Evolutionary conservation across 2,113 vertebrate species (phyloP).

Genomic region (Bufo gargarizans): DNA sequence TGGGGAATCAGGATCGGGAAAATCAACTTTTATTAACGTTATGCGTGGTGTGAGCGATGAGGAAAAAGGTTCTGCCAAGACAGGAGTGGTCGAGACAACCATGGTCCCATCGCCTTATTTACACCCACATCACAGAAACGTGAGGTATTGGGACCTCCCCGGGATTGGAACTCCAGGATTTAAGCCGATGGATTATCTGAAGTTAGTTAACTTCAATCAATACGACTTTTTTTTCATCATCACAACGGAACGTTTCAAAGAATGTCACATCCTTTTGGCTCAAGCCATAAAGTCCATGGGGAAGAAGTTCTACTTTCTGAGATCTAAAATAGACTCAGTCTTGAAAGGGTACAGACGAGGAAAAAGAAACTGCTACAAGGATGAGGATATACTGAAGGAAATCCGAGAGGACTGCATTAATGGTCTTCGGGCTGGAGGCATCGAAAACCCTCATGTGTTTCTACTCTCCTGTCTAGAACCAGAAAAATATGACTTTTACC

Average conservation of each 20-base stretch:
- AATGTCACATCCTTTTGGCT: constrained; percentile 56
- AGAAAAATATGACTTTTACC: constrained; percentile 60
- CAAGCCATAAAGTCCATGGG: constrained; percentile 52
- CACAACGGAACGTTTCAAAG: constrained; percentile 59
- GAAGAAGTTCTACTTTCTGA: constrained; percentile 65
- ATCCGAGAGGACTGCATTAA: constrained; percentile 58
- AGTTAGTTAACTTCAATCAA: constrained; percentile 54
- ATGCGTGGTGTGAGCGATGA: constrained; percentile 71
- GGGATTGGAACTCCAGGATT: constrained; percentile 60
- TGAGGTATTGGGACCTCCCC: constrained; percentile 64
- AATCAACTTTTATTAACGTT: constrained; percentile 77
- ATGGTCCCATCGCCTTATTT: constrained; percentile 63
- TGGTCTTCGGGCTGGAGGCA: constrained; percentile 31
- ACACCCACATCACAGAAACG: constrained; percentile 67
- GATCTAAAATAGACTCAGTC: constrained; percentile 64
- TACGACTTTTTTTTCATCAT: constrained; percentile 67
- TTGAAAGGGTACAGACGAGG: not conserved
- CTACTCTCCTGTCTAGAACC: constrained; percentile 62
- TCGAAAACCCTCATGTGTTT: constrained; percentile 57
- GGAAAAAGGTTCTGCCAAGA: constrained; percentile 68
- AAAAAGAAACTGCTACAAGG: not conserved
- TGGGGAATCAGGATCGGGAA: constrained; percentile 73
- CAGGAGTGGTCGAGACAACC: constrained; percentile 72
- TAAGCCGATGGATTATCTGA: constrained; percentile 59
- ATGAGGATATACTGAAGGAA: constrained; percentile 40